Evolutionary conservation across 2,888 invertebrate genomes (phyloP).

Genomic region (Polyommatus icarus): DNA sequence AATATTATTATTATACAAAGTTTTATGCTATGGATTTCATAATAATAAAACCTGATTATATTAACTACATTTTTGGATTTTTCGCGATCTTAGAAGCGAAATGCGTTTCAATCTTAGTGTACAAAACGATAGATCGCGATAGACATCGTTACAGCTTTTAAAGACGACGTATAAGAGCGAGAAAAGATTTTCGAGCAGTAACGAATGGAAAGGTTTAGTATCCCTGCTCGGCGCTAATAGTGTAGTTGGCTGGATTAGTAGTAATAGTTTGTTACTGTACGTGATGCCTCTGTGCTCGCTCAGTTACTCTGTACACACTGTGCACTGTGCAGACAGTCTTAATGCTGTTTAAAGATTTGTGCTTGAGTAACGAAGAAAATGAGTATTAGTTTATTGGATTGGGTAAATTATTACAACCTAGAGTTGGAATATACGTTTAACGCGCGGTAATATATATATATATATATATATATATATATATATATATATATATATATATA

Average conservation of each 20-base stretch:
- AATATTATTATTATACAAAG: no score
- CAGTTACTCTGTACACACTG: not conserved
- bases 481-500: no score
- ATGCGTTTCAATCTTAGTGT: not conserved
- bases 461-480: no score
- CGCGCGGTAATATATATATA: no score
- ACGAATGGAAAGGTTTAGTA: slow-evolving; percentile 5
- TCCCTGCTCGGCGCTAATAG: not conserved
- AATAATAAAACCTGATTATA: no score
- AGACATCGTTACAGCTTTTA: not conserved
- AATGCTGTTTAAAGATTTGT: not conserved
- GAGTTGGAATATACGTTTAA: no score
- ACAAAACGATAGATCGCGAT: not conserved
- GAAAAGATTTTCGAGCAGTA: not conserved
- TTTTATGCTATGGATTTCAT: no score
- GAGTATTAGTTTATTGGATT: not conserved
- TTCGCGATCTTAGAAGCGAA: not conserved
- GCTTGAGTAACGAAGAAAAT: not conserved
- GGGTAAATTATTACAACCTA: no score
- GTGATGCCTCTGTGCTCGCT: slow-evolving; percentile 2
- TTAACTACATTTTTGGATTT: no score
- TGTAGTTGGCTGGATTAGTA: slow-evolving; percentile 5
- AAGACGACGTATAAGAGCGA: not conserved
- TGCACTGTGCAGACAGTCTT: not conserved
- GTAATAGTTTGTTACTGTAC: not conserved